Evolutionary conservation across 2,888 invertebrate species (phyloP).

Genomic region (Gisinianus flammeolus): DNA sequence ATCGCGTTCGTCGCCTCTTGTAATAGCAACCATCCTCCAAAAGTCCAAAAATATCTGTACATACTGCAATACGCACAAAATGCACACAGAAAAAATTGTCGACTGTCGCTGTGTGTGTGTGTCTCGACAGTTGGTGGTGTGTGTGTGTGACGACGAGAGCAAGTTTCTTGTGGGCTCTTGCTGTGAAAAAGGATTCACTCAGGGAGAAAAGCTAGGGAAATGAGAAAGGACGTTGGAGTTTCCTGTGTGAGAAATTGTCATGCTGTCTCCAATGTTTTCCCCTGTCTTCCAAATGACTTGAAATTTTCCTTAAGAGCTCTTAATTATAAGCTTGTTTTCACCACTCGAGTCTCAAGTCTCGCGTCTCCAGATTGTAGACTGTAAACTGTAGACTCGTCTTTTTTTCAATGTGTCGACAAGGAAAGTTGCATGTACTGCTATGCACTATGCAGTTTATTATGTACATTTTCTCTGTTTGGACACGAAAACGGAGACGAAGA

Average conservation of each 20-base stretch:
- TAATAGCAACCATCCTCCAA: no score
- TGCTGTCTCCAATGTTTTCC: not conserved
- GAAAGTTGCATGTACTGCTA: not conserved
- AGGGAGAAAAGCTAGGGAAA: not conserved
- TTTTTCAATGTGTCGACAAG: not conserved
- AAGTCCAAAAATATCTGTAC: no score
- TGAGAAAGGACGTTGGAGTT: slow-evolving; percentile 3
- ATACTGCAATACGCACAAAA: no score
- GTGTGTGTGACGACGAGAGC: not conserved
- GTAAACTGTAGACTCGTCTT: not conserved
- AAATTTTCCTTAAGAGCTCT: slow-evolving; percentile 36
- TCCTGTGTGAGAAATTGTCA: slow-evolving; percentile 15
- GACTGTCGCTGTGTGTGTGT: not conserved
- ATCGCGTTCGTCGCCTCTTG: not conserved
- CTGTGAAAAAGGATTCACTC: not conserved
- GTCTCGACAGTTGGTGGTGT: not conserved
- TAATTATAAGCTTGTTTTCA: slow-evolving; percentile 28
- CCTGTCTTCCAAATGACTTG: slow-evolving; percentile 15
- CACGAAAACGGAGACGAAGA: no score
- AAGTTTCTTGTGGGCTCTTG: not conserved
- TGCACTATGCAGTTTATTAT: not conserved
- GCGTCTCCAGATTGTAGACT: not conserved
- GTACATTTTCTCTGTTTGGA: no score
- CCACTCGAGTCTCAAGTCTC: not conserved
- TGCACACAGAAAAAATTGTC: no score